These are phyloP conservation scores for Corydoras sp. DNA, from an alignment of 2,113 vertebrate genomes.

Conservation along the genomic window DNA sequence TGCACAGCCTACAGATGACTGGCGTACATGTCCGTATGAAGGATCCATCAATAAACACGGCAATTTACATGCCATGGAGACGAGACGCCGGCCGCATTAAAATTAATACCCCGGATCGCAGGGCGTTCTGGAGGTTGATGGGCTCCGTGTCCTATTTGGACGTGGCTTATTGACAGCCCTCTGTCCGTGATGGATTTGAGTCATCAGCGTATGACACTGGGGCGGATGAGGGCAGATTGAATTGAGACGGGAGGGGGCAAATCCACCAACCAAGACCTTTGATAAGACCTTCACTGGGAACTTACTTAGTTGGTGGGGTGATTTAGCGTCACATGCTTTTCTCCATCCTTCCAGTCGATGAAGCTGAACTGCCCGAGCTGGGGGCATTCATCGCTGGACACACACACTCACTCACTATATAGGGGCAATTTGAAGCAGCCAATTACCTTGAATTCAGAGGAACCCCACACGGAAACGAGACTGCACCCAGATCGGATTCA, in stretches of 20 bases:
- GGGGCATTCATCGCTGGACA: too few species aligned
- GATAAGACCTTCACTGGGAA: neutral
- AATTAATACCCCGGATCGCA: neutral
- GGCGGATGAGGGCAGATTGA: neutral
- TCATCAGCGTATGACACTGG: neutral
- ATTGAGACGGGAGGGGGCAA: too few species aligned
- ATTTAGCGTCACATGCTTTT: too few species aligned
- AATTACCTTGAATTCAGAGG: too few species aligned
- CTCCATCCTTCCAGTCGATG: too few species aligned
- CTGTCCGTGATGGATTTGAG: neutral
- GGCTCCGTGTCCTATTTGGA: neutral
- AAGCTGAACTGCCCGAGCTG: too few species aligned
- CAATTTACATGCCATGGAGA: constrained; percentile 3
- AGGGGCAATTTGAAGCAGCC: too few species aligned
- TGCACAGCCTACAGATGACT: constrained; percentile 1
- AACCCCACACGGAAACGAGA: too few species aligned
- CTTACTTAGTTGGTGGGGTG: too few species aligned
- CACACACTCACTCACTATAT: too few species aligned
- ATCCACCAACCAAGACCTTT: neutral
- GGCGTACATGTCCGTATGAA: constrained; percentile 10
- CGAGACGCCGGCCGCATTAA: neutral
- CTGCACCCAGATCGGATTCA: too few species aligned
- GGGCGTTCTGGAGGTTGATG: neutral
- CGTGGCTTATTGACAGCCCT: constrained; percentile 5
- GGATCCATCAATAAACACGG: constrained; percentile 8